Percentiles rank a stretch among this genome's conserved stretches.
phyloP scores from a whole-genome alignment of 2,113 vertebrate species.

The Entelurus aequoreus region DNA sequence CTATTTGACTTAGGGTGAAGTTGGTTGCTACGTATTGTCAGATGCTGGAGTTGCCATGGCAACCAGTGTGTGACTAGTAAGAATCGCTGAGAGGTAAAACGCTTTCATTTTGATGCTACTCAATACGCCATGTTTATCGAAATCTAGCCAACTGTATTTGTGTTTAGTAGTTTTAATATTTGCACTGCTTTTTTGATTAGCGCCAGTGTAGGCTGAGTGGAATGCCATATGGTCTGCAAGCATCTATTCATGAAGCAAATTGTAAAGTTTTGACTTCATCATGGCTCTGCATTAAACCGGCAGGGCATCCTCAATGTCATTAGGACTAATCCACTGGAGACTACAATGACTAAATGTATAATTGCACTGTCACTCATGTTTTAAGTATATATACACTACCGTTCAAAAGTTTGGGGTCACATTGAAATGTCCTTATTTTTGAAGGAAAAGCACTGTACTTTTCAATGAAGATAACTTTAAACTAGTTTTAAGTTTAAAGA shows the following conservation, averaged over 20 bases:
- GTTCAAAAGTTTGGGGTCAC: too few species aligned
- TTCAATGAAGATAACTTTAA: too few species aligned
- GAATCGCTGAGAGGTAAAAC: not conserved
- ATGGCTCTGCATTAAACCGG: too few species aligned
- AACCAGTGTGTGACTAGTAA: not conserved
- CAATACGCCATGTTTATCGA: not conserved
- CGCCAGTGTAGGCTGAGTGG: not conserved
- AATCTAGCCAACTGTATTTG: not conserved
- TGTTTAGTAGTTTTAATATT: not conserved
- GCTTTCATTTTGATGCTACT: not conserved
- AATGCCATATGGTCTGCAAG: not conserved
- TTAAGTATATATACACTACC: too few species aligned
- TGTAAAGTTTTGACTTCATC: constrained; percentile 6
- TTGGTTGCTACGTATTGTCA: not conserved
- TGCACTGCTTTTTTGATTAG: not conserved
- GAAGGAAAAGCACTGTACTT: too few species aligned
- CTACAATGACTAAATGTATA: too few species aligned
- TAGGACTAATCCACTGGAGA: too few species aligned
- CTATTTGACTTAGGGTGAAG: not conserved
- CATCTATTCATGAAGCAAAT: constrained; percentile 5
- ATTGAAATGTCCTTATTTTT: too few species aligned
- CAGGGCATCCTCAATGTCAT: too few species aligned
- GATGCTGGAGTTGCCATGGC: not conserved
- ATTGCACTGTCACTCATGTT: too few species aligned
- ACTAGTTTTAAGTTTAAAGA: too few species aligned